These are phyloP conservation scores for Cyanistes caeruleus DNA, from an alignment of 2,113 vertebrate genomes.

Conservation along the genomic window DNA sequence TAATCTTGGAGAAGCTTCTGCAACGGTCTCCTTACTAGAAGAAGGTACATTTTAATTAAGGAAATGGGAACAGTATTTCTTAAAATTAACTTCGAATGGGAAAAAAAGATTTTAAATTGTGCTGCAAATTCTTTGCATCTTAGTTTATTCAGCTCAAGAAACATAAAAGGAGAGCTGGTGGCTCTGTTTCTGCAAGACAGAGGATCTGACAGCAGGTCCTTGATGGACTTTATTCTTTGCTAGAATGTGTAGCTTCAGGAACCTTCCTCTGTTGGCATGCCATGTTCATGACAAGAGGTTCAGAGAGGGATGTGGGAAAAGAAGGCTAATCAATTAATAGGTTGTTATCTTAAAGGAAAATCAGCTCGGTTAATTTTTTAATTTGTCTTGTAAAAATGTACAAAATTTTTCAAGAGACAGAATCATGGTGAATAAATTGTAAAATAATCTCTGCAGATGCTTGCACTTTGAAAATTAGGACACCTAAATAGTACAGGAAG, in stretches of 20 bases:
- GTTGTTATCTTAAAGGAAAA: background rate
- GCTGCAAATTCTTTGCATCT: background rate
- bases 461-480: background rate
- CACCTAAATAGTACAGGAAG: background rate
- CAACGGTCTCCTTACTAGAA: conserved; percentile 87
- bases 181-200: background rate
- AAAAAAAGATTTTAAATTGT: background rate
- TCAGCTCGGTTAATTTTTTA: background rate
- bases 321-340: background rate
- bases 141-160: background rate
- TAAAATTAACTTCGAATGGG: background rate
- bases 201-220: background rate
- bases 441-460: background rate
- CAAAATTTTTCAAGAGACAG: background rate
- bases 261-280: background rate
- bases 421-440: background rate
- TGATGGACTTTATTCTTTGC: background rate
- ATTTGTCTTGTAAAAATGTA: background rate
- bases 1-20: conserved; percentile 88
- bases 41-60: conserved; percentile 81
- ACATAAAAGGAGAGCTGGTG: background rate
- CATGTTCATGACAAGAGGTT: background rate
- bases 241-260: background rate
- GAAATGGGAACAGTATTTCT: background rate
- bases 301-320: background rate